Base-by-base conservation (phyloP, 1,140 invertebrate genomes). In the Tetranychus cinnabarinus region DNA sequence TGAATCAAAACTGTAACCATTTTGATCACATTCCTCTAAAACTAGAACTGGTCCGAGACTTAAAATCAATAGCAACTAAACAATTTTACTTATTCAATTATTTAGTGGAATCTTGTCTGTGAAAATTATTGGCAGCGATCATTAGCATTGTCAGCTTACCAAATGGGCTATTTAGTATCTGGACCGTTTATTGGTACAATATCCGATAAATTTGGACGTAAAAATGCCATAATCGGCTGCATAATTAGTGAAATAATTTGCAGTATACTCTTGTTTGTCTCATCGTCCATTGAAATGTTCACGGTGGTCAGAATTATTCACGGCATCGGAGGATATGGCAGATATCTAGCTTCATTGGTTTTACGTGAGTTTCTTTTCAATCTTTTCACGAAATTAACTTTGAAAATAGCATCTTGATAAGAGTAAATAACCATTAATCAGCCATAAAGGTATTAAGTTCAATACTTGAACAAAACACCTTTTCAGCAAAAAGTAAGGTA, bases 91-190 rank as follows among this genome's bases (percentile, higher is more conserved):
- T n/a, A n/a, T n/a, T 23, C 23, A 23, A 23, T 23, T 23, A 23
- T 23, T 36, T 46, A 86, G 74, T 88, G 82, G 77, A 69, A 83
- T 67, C 71, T 88, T 66, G 82, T 86, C 15, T 88, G 86, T 71
- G 77, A 80, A 33, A 75, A 72, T 55, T 75, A 76, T 34, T 83
- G 79, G 72, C 67, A 84, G 60, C 72, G 77, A 62, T 80, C 83
- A 8, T 79, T 78, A n/a, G 79, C 82, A 4, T 83, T 86, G 69
- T 79, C 85, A 1, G 68, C 86, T 48, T 86, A 86, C 69, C 88
- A 89, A 83, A 72, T 82, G 62, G 86, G 86, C 61, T 83, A 85
- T 56, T 78, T 87, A 67, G 65, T 85, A 64, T 85, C 86, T 34
- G 85, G 84, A 55, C 78, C 87, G 46, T 71, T 84, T 42, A 84